A percentile compares a stretch with the other conserved stretches of the same genome.
Evolutionary conservation across 2,888 invertebrate genomes (phyloP).

Genomic region (Lumbricus terrestris): DNA sequence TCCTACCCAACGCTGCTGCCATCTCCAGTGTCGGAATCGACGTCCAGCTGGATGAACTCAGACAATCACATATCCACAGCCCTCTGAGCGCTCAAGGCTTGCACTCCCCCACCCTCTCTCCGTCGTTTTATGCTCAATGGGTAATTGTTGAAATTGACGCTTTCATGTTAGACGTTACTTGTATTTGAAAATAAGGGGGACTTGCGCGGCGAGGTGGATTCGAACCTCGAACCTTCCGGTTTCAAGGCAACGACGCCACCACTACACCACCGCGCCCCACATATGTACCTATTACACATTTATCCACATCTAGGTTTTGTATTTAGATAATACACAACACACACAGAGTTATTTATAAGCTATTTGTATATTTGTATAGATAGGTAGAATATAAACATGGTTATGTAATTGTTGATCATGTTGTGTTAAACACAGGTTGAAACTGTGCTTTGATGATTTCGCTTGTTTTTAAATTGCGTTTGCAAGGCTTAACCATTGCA

Average conservation of each 20-base stretch:
- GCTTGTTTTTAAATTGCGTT: not conserved
- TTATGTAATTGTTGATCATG: not conserved
- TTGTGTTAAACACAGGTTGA: not conserved
- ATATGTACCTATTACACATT: not conserved
- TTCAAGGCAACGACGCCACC: too few species aligned
- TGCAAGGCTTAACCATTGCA: not conserved
- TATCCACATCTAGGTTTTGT: not conserved
- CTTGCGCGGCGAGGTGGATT: too few species aligned
- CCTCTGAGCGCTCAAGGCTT: not conserved
- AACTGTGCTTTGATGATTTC: not conserved
- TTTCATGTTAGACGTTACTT: not conserved
- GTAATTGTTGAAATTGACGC: not conserved
- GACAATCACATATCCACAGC: slow-evolving; percentile 6
- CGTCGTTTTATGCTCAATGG: not conserved
- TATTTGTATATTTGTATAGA: not conserved
- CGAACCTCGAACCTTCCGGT: too few species aligned
- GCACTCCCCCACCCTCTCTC: too few species aligned
- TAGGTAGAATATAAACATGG: not conserved
- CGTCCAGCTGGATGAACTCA: slow-evolving; percentile 11
- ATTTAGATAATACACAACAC: not conserved
- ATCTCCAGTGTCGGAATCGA: not conserved
- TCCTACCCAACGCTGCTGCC: not conserved
- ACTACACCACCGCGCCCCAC: too few species aligned
- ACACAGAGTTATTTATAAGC: not conserved
- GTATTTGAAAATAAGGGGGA: not conserved